phyloP scores from a whole-genome alignment of 2,888 invertebrate species.

The Ecliptopera silaceata region DNA sequence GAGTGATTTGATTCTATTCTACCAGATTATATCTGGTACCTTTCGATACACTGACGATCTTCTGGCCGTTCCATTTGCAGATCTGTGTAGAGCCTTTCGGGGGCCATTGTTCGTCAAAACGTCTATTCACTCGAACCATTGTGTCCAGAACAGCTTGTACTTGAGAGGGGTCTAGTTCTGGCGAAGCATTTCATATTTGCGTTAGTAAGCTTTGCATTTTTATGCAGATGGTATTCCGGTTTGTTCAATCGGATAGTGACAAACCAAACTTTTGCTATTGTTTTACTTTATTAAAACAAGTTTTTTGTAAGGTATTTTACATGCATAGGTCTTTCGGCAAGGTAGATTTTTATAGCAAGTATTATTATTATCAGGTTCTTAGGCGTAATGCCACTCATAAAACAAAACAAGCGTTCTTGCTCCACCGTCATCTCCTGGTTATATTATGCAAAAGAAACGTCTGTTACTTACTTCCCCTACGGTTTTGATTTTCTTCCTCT shows the following conservation, averaged over 20 bases:
- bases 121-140: constrained; percentile 61
- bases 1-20: constrained; percentile 45
- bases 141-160: constrained; percentile 72
- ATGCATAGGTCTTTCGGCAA: too few relatives aligned
- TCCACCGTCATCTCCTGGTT: background rate
- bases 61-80: constrained; percentile 64
- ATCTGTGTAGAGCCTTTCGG: constrained; percentile 48
- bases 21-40: constrained; percentile 61
- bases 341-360: too few relatives aligned
- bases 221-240: constrained; percentile 12
- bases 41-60: constrained; percentile 70
- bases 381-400: too few relatives aligned
- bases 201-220: constrained; percentile 56
- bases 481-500: constrained; percentile 91
- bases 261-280: background rate
- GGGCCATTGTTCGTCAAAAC: constrained; percentile 71
- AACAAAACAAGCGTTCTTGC: too few relatives aligned
- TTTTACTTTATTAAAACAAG: background rate
- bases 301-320: background rate
- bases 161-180: constrained; percentile 75
- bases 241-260: constrained; percentile 7
- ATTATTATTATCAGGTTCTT: too few relatives aligned
- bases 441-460: constrained; percentile 63
- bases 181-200: constrained; percentile 61
- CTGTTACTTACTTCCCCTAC: constrained; percentile 80